Evolutionary conservation across 2,113 vertebrate species (phyloP).

Genomic region (Procavia capensis): DNA sequence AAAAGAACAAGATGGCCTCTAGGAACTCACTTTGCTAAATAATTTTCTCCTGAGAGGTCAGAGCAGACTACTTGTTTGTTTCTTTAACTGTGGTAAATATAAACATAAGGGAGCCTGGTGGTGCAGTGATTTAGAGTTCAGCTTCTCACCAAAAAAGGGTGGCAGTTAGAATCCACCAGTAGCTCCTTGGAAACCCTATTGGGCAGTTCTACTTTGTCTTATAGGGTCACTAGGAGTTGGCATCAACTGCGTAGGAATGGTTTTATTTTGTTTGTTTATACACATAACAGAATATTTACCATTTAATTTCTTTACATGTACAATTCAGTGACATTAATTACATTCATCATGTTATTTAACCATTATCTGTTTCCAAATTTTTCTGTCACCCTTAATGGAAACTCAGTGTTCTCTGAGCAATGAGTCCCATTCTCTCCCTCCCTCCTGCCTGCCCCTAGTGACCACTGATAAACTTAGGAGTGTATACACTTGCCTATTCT

Average conservation of each 20-base stretch:
- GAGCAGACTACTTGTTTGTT: not conserved
- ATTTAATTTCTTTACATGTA: not conserved
- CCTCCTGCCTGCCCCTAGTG: not conserved
- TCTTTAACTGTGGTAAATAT: not conserved
- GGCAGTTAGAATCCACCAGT: no score
- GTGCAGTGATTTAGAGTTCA: no score
- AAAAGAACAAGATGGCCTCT: not conserved
- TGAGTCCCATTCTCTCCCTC: not conserved
- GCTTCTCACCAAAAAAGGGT: no score
- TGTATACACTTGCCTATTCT: not conserved
- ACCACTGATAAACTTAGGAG: not conserved
- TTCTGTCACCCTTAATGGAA: not conserved
- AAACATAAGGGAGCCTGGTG: not conserved
- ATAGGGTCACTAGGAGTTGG: no score
- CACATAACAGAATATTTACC: not conserved
- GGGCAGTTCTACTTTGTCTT: no score
- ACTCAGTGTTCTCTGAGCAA: not conserved
- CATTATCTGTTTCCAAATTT: no score
- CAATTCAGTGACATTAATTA: not conserved
- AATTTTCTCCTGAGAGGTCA: conserved; percentile 24
- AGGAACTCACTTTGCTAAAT: not conserved
- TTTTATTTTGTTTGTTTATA: no score
- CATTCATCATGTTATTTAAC: no score
- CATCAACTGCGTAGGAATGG: no score
- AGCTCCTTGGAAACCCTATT: no score